Conservation (phyloP, 2,888 invertebrate species). For the Noctua janthe region DNA sequence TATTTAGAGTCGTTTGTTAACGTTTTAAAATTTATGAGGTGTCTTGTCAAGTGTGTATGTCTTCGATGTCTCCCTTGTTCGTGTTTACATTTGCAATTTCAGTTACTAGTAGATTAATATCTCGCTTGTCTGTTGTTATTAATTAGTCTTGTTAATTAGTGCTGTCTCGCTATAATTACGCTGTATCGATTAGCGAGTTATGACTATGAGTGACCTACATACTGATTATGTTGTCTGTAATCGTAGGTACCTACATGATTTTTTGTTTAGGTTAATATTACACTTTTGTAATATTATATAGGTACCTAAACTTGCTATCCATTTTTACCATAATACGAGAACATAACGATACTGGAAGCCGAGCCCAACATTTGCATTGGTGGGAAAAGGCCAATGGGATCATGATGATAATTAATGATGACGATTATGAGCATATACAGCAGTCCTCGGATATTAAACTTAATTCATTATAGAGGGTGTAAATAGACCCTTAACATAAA, state of each 20-base stretch:
- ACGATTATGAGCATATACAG: neutral
- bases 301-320: too few species aligned
- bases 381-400: neutral
- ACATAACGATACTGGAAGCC: neutral
- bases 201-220: neutral
- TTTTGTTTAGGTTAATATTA: neutral
- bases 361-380: neutral
- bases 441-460: conserved; percentile 2
- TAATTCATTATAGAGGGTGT: neutral
- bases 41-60: neutral
- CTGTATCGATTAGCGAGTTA: neutral
- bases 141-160: neutral
- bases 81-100: neutral
- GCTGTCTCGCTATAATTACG: neutral
- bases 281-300: neutral
- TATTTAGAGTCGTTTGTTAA: conserved; percentile 13
- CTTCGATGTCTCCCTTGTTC: neutral
- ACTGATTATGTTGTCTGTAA: neutral
- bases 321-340: too few species aligned
- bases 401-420: neutral
- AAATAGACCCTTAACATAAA: too few species aligned
- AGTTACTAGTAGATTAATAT: neutral
- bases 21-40: neutral
- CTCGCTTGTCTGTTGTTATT: neutral
- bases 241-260: neutral